Base-by-base conservation (phyloP, 2,888 invertebrate genomes). In the Labia minor region DNA sequence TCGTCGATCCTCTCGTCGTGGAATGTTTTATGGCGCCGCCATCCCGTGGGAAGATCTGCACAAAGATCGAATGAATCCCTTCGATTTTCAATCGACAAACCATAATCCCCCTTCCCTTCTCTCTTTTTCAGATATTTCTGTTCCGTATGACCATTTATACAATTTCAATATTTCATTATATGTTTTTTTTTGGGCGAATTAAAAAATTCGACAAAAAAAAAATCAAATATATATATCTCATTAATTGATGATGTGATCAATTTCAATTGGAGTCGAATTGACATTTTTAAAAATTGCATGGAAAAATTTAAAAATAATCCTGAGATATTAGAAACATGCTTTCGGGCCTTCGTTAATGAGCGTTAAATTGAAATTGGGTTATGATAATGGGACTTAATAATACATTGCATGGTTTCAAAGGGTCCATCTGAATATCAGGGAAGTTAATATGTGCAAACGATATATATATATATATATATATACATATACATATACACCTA, bases 111-210 rank as follows among this genome's bases (percentile, higher is more conserved):
- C 26, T 26, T 8, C 8, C 26, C 8, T 8, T 26, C 26, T 26
- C 49, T 49, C 49, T 11, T 3, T 14, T 49, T n/a, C 14, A 3
- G 49, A 49, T 14, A 49, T 4, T 49, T 49, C 8, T 3, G 49
- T 49, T 49, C 49, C 49, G 49, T 49, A 49, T 49, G 49, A 49
- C 49, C n/a, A 49, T 49, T 49, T 49, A 49, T 49, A 49, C 49
- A 49, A 49, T 49, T 49, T 49, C 49, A 49, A 49, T 49, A 49
- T 49, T 49, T 49, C 16, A 49, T 11, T 49, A 49, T 4, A 4
- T 49, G 3, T 49, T 49, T 49, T 49, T 49, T 49, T 4, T 49
- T 4, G 49, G n/a, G 8, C 14, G 14, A 49, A 49, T 6, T 6
- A 26, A 49, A 49, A 49, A 49, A 49, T 3, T 49, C 16, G 49